Evolutionary conservation across 2,797 vertebrate genomes (phyloP).

Genomic region (Triplophysa yarkandensis): DNA sequence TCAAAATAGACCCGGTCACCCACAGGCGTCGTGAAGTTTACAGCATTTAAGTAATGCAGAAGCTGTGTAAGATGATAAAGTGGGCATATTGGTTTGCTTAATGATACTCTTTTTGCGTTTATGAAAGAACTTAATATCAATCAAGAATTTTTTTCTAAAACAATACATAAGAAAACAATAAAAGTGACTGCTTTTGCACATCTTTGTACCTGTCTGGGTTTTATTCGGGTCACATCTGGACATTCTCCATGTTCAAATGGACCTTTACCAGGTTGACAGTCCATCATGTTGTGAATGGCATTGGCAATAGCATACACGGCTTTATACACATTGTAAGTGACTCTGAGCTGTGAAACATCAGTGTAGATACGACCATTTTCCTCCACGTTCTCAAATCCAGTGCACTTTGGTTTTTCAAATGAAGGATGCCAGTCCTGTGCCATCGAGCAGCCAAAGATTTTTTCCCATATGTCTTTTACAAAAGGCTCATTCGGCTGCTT

Average conservation of each 20-base stretch:
- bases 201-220: conserved; percentile 54
- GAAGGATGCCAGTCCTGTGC: conserved; percentile 8
- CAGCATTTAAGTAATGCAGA: conserved; percentile 56
- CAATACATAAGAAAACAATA: neutral
- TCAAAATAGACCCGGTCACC: conserved; percentile 63
- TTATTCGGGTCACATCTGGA: conserved; percentile 56
- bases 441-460: conserved; percentile 63
- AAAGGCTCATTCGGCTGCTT: conserved; percentile 55
- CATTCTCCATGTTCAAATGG: conserved; percentile 56
- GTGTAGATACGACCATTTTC: conserved; percentile 48
- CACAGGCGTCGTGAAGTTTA: conserved; percentile 64
- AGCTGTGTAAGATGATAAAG: too few species aligned
- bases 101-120: too few species aligned
- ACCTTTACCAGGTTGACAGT: conserved; percentile 58
- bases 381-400: conserved; percentile 58
- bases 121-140: too few species aligned
- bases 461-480: conserved; percentile 63
- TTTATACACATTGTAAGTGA: conserved; percentile 67
- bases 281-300: conserved; percentile 62
- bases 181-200: neutral
- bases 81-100: too few species aligned
- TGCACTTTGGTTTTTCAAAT: conserved; percentile 50
- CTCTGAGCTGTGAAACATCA: conserved; percentile 61
- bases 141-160: neutral
- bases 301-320: conserved; percentile 65